Percentiles rank a stretch among this genome's conserved stretches.
phyloP scores from a whole-genome alignment of 2,888 invertebrate species.

The Lithophane leautieri region DNA sequence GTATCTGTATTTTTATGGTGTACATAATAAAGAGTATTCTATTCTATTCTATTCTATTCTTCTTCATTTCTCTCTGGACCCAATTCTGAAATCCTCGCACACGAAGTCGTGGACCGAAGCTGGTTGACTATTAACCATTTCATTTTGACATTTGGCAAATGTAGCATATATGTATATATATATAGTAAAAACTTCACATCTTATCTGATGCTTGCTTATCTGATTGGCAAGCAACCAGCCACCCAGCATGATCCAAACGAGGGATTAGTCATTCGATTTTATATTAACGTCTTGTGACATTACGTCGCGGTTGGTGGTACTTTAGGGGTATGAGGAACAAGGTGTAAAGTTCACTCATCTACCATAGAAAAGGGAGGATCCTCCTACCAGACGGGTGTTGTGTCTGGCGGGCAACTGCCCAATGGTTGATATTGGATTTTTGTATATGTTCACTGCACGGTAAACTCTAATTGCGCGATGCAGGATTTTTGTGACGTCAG shows the following conservation, averaged over 20 bases:
- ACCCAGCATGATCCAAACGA: slow-evolving; percentile 4
- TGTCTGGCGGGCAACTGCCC: no score
- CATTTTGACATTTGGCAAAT: slow-evolving; percentile 43
- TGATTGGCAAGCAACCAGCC: slow-evolving; percentile 58
- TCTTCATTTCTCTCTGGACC: not conserved
- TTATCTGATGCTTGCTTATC: slow-evolving; percentile 45
- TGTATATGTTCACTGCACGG: no score
- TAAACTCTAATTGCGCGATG: no score
- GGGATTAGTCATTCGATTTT: slow-evolving; percentile 49
- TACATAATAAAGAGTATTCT: no score
- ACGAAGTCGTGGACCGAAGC: not conserved
- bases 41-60: no score
- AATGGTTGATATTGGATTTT: no score
- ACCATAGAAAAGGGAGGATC: no score
- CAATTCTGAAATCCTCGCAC: not conserved
- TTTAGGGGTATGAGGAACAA: no score
- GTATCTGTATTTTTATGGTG: no score
- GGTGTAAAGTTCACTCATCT: no score
- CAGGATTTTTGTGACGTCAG: no score
- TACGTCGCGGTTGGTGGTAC: not conserved
- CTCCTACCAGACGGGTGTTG: no score
- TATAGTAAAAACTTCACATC: slow-evolving; percentile 21
- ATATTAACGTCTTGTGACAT: slow-evolving; percentile 41
- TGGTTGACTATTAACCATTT: slow-evolving; percentile 23
- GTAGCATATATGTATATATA: slow-evolving; percentile 30